Base-by-base conservation (phyloP, 2,797 vertebrate genomes). In the Syndactyla subalaris region DNA sequence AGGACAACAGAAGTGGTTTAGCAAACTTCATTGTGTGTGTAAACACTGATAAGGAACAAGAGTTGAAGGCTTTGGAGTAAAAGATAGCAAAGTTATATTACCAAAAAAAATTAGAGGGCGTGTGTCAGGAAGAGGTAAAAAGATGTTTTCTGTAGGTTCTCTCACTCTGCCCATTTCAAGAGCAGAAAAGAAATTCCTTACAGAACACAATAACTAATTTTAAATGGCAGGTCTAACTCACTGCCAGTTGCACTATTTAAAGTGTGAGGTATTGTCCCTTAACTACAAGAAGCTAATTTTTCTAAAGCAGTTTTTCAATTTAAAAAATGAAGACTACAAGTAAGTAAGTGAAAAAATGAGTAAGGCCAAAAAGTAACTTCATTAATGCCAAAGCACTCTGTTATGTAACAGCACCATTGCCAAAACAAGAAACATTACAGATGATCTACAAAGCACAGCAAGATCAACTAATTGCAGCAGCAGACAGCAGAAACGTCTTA, bases 31-130 rank as follows among this genome's bases (percentile, higher is more conserved):
- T 14, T 39, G 12, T 46, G 41, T 45, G 43, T 80, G 65, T 79
- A 80, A 94, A 58, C 8, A 55, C 13, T 39, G 75, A 93, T 89
- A 96, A 89, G 85, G 30, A 95, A 85, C 26, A 78, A 58, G 41
- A 87, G 75, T 29, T 92, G 72, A 95, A 89, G 52, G 49, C 54
- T 91, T 87, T 54, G 49, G 48, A 94, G 30, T 51, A 91, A 71
- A 83, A 71, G 58, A 76, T 3, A 76, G 38, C 45, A 41, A 36
- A 10, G 6, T 77, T 79, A 49, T 58, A 93, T 29, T 61, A 30
- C 1, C 10, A 73, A 79, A 84, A 84, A 62, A 41, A 49, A 36
- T 12, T 8, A 58, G 7, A 92, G 21, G 3, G 13, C 6, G 6
- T 30, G 13, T 20, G 7, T 70, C n/a, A 72, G 17, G 3, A 88